These are phyloP conservation scores for Caerostris darwini DNA, from an alignment of 1,140 invertebrate genomes.

Conservation along the genomic window DNA sequence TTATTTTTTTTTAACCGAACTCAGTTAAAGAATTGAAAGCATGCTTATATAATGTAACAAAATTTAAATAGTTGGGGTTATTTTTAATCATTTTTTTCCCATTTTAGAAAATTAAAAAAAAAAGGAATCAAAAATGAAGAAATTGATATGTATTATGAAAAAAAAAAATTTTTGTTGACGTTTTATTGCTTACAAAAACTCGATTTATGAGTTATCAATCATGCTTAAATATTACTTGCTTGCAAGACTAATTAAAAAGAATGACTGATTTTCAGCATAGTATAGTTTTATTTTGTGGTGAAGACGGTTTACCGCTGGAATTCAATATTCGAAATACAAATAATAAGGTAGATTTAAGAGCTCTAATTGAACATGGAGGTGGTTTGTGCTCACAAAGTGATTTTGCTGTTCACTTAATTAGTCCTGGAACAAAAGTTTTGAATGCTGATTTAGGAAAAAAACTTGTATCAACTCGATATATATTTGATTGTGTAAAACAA, in stretches of 20 bases:
- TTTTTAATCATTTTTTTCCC: too few relatives aligned
- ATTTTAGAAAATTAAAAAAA: neutral
- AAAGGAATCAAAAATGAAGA: neutral
- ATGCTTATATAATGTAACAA: too few relatives aligned
- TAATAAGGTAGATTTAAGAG: constrained; percentile 47
- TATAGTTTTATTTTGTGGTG: constrained; percentile 61
- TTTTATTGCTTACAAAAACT: neutral
- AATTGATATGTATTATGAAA: too few relatives aligned
- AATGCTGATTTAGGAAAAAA: constrained; percentile 70
- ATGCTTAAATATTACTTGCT: neutral
- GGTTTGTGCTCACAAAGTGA: constrained; percentile 61
- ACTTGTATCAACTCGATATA: constrained; percentile 42
- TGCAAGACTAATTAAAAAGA: neutral
- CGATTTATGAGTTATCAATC: too few relatives aligned
- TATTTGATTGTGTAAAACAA: constrained; percentile 57
- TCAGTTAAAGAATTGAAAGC: too few relatives aligned
- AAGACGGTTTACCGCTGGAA: constrained; percentile 65
- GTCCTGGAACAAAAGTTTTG: constrained; percentile 63
- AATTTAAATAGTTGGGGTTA: too few relatives aligned
- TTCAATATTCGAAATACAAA: constrained; percentile 61
- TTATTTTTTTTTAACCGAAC: too few relatives aligned
- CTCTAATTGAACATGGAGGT: constrained; percentile 64
- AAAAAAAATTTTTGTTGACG: neutral
- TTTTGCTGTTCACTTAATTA: constrained; percentile 50
- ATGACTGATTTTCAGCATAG: constrained; percentile 54